Conservation (phyloP, 2,888 invertebrate genomes). For the Ceriagrion tenellum region DNA sequence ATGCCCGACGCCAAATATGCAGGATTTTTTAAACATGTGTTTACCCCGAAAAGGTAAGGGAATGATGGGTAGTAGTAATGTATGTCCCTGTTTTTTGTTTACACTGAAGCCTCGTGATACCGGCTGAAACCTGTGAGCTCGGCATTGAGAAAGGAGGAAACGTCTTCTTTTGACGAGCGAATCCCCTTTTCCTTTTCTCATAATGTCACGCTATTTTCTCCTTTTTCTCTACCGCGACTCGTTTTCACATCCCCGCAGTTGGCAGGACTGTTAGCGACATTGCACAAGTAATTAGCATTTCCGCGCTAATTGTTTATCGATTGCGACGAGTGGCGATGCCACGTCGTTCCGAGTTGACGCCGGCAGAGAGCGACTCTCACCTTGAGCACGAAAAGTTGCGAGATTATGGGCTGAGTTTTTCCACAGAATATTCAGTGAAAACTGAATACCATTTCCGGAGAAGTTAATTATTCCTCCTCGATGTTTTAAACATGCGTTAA, state of each 20-base stretch:
- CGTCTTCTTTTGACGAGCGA: background rate
- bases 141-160: background rate
- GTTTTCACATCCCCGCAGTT: background rate
- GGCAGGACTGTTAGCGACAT: background rate
- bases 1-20: too few relatives aligned
- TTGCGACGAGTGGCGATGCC: background rate
- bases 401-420: background rate
- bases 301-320: background rate
- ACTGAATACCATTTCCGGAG: too few relatives aligned
- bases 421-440: background rate
- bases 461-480: too few relatives aligned
- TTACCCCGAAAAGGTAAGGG: too few relatives aligned
- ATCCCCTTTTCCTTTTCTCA: background rate
- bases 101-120: too few relatives aligned
- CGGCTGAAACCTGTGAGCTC: too few relatives aligned
- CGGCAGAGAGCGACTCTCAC: background rate
- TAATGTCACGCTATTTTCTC: background rate
- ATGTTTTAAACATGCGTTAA: too few relatives aligned
- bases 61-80: too few relatives aligned
- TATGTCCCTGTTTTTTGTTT: too few relatives aligned
- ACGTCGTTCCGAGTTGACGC: background rate
- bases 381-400: background rate
- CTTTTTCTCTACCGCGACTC: background rate
- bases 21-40: too few relatives aligned
- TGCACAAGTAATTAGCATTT: slow-evolving; percentile 16